Percentiles rank a stretch among this genome's conserved stretches.
Evolutionary conservation across 2,113 vertebrate genomes (phyloP).

Genomic region (Sinocyclocheilus grahami): DNA sequence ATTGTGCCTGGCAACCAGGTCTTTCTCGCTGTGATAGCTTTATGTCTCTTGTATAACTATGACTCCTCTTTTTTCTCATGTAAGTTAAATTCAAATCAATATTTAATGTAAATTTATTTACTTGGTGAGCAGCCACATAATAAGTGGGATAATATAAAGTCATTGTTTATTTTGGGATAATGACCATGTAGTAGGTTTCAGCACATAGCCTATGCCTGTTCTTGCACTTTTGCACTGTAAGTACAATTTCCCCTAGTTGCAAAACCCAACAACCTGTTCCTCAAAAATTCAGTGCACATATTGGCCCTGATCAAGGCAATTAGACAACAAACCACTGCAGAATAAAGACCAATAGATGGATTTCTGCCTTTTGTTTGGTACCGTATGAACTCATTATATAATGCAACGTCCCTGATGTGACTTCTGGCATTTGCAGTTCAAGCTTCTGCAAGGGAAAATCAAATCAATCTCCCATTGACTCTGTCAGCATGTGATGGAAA

Average conservation of each 20-base stretch:
- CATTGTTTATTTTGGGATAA: neutral
- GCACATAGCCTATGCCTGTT: neutral
- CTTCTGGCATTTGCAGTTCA: constrained; percentile 65
- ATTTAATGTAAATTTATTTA: neutral
- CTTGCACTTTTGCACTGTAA: neutral
- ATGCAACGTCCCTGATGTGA: constrained; percentile 70
- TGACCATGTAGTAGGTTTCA: neutral
- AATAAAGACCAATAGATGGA: neutral
- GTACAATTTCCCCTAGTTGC: neutral
- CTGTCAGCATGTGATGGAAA: constrained; percentile 74
- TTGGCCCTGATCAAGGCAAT: constrained; percentile 44
- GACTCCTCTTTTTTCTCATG: too few relatives aligned
- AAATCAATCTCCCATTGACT: constrained; percentile 77
- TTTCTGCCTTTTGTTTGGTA: constrained; percentile 33
- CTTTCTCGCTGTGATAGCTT: neutral
- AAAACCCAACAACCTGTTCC: neutral
- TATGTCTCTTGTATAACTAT: neutral
- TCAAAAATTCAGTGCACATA: constrained; percentile 11
- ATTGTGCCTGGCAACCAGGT: neutral
- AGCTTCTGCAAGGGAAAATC: constrained; percentile 75
- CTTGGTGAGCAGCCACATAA: neutral
- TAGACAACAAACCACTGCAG: constrained; percentile 27
- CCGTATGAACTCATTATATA: constrained; percentile 65
- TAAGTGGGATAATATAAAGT: neutral
- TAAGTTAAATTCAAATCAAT: neutral